Percentiles rank a stretch among this genome's conserved stretches.
phyloP scores from a whole-genome alignment of 2,888 invertebrate species.

The Diarsia brunnea region DNA sequence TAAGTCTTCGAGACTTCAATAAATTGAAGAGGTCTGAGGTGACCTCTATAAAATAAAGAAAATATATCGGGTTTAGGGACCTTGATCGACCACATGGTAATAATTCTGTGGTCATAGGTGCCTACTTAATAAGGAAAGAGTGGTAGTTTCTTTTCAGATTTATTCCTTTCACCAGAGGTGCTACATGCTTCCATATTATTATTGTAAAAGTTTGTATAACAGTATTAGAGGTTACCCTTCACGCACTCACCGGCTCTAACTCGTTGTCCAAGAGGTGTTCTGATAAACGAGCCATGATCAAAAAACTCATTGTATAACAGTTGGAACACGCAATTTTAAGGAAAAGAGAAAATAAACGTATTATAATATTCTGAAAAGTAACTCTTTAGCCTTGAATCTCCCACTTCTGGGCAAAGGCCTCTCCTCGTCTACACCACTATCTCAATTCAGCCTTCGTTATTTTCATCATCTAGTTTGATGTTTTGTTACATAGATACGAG shows the following conservation, averaged over 20 bases:
- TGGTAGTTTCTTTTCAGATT: background rate
- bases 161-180: too few relatives aligned
- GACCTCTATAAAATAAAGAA: conserved; percentile 31
- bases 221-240: background rate
- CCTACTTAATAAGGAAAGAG: background rate
- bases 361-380: background rate
- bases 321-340: background rate
- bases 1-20: conserved; percentile 37
- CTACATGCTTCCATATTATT: background rate
- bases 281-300: too few relatives aligned
- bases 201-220: background rate
- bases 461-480: too few relatives aligned
- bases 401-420: too few relatives aligned
- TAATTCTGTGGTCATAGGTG: conserved; percentile 1
- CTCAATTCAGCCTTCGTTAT: too few relatives aligned
- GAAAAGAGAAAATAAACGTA: background rate
- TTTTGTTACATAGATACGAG: too few relatives aligned
- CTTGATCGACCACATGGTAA: conserved; percentile 1
- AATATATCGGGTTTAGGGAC: conserved; percentile 25
- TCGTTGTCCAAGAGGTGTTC: too few relatives aligned
- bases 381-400: too few relatives aligned
- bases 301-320: background rate
- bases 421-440: too few relatives aligned
- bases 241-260: too few relatives aligned
- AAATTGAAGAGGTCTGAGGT: conserved; percentile 25